phyloP scores from a whole-genome alignment of 2,797 vertebrate species.

The Schizopygopsis pylzovi region DNA sequence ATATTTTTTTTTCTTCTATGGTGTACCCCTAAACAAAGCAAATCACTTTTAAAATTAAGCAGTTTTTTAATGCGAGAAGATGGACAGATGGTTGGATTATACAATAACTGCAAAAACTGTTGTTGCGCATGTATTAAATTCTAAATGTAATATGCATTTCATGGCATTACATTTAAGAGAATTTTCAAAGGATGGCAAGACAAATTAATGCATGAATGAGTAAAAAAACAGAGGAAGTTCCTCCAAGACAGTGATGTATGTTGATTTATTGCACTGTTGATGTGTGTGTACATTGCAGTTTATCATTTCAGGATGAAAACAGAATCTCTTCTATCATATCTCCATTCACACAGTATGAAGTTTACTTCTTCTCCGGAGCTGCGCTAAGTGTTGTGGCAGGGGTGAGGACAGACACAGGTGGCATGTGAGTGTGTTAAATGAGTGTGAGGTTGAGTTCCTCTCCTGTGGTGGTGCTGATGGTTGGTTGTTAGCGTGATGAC shows the following conservation, averaged over 20 bases:
- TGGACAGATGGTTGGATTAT: neutral
- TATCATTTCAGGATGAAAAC: conserved; percentile 38
- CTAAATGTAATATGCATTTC: neutral
- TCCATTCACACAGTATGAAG: conserved; percentile 31
- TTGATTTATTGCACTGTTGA: conserved; percentile 37
- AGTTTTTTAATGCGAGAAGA: neutral
- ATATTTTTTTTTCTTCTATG: neutral
- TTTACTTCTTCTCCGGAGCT: conserved; percentile 32
- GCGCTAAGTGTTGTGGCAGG: conserved; percentile 34
- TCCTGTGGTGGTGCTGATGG: conserved; percentile 58
- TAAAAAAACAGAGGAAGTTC: conserved; percentile 14
- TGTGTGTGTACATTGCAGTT: conserved; percentile 42
- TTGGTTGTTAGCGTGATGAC: conserved; percentile 52
- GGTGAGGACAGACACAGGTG: conserved; percentile 57
- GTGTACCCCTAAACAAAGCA: neutral
- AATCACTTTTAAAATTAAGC: neutral
- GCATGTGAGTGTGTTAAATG: conserved; percentile 57
- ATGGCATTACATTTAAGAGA: neutral
- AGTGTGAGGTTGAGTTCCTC: conserved; percentile 54
- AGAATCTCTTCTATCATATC: conserved; percentile 40
- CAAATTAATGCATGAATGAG: neutral
- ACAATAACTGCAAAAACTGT: neutral
- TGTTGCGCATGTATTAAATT: neutral
- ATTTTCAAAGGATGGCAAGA: conserved; percentile 10
- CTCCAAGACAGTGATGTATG: conserved; percentile 29